These are phyloP conservation scores for Sapayoa aenigma DNA, from an alignment of 2,113 vertebrate species.

Conservation along the genomic window DNA sequence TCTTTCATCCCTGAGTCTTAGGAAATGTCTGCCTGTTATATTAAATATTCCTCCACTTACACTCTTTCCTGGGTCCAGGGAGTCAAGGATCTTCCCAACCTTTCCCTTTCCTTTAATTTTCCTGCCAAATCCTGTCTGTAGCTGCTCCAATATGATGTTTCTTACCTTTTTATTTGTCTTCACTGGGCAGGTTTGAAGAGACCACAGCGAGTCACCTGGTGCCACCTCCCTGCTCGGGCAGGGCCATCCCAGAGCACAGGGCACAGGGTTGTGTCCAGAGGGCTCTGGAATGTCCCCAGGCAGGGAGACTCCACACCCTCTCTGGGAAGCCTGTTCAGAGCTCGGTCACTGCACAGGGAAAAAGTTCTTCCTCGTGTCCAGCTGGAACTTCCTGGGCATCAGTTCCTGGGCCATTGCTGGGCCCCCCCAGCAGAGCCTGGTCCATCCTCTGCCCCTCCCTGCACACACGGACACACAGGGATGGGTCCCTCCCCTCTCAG, in stretches of 20 bases:
- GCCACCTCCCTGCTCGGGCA: neutral
- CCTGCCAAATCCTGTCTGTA: neutral
- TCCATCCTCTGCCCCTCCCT: too few species aligned
- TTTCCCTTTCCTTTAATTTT: neutral
- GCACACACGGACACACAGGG: too few species aligned
- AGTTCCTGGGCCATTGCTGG: too few species aligned
- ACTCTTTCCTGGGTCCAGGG: neutral
- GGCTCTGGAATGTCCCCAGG: neutral
- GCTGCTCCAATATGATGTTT: neutral
- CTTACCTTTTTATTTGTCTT: neutral
- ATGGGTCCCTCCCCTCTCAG: too few species aligned
- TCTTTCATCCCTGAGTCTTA: neutral
- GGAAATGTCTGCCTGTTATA: neutral
- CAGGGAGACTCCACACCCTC: neutral
- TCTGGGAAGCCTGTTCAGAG: too few species aligned
- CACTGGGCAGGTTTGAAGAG: too few species aligned
- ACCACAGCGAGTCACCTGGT: neutral
- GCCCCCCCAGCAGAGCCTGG: too few species aligned
- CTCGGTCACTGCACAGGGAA: too few species aligned
- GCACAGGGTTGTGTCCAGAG: neutral
- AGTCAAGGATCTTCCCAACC: neutral
- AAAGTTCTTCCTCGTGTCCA: neutral
- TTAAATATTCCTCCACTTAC: neutral
- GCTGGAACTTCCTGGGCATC: too few species aligned
- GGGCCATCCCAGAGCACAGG: neutral